A percentile compares a stretch with the other conserved stretches of the same genome.
phyloP scores from a whole-genome alignment of 2,113 vertebrate species.

The Athene cunicularia region DNA sequence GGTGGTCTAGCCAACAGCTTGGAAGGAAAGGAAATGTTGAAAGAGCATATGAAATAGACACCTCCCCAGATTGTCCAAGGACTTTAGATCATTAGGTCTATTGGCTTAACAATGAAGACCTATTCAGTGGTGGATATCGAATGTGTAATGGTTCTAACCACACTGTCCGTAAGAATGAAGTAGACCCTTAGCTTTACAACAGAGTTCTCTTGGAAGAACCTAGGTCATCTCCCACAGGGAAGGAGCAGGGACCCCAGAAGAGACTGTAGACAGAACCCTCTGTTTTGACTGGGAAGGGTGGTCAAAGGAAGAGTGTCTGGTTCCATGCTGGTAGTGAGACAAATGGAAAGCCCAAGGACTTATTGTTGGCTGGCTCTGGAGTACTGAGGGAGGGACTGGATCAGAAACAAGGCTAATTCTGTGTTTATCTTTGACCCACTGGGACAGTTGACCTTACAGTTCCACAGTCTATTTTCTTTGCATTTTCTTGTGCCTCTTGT shows the following conservation, averaged over 20 bases:
- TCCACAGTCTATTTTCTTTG: not conserved
- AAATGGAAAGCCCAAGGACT: not conserved
- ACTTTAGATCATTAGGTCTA: not conserved
- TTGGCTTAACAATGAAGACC: not conserved
- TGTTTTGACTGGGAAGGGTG: not conserved
- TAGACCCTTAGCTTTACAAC: not conserved
- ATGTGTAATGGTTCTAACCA: not conserved
- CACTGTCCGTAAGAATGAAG: not conserved
- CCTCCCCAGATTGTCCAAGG: not conserved
- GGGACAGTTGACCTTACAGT: not conserved
- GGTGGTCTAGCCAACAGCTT: accelerated
- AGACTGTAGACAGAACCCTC: not conserved
- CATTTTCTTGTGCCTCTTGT: not conserved
- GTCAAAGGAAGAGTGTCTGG: not conserved
- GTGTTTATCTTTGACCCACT: not conserved
- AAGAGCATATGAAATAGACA: not conserved
- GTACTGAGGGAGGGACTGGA: not conserved
- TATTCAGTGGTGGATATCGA: not conserved
- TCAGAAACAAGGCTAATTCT: not conserved
- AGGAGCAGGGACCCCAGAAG: not conserved
- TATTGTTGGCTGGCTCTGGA: not conserved
- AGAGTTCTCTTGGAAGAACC: not conserved
- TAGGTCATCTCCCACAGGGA: not conserved
- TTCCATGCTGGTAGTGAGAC: not conserved
- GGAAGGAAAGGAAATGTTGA: not conserved